Conservation (phyloP, 2,888 invertebrate species). For the Sthenelais limicola region DNA sequence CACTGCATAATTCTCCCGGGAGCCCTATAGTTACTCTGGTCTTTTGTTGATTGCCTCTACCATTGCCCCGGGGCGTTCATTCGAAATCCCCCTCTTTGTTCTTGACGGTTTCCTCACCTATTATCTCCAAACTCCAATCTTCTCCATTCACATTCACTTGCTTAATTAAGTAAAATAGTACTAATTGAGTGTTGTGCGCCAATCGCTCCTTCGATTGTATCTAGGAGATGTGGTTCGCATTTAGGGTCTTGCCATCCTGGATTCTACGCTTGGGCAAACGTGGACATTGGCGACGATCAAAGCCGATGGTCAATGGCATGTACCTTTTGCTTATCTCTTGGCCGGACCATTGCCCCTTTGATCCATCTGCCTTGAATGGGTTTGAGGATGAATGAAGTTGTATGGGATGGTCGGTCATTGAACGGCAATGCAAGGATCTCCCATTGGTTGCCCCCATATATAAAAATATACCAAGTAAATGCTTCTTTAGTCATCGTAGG, state of each 20-base stretch:
- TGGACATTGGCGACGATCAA: conserved; percentile 15
- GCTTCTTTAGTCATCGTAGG: conserved; percentile 25
- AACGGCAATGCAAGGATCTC: too few species aligned
- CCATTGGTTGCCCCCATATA: too few species aligned
- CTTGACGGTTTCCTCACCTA: background rate
- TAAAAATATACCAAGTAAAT: too few species aligned
- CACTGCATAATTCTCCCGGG: background rate
- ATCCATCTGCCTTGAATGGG: conserved; percentile 14
- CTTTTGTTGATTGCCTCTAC: background rate
- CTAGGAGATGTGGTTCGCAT: background rate
- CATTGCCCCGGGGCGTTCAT: background rate
- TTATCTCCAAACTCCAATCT: conserved; percentile 19
- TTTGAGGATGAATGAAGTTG: too few species aligned
- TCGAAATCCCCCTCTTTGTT: conserved; percentile 31
- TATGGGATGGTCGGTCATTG: too few species aligned
- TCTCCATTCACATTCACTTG: conserved; percentile 16
- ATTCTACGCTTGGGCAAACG: background rate
- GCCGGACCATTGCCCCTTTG: conserved; percentile 3
- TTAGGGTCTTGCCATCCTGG: background rate
- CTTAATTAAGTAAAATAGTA: conserved; percentile 32
- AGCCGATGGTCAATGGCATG: conserved; percentile 6
- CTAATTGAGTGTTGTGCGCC: conserved; percentile 30
- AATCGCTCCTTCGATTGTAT: background rate
- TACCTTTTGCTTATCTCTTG: background rate
- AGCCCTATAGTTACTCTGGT: background rate